Conservation (phyloP, 2,113 vertebrate genomes). For the Pteropus alecto region DNA sequence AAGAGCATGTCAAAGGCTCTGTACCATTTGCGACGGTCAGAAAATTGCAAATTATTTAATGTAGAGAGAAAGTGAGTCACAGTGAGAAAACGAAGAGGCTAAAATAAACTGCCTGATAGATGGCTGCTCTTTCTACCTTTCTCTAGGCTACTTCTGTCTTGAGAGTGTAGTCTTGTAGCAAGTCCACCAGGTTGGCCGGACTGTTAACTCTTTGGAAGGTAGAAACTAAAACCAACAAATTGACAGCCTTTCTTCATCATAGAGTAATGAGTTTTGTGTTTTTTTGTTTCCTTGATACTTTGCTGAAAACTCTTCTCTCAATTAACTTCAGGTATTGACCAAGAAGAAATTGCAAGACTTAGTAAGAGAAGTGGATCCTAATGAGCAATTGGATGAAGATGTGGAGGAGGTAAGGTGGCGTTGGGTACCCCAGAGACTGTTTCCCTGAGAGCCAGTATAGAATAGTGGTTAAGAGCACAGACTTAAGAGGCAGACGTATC, state of each 20-base stretch:
- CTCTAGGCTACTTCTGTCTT: background rate
- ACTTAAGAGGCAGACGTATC: background rate
- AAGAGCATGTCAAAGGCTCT: background rate
- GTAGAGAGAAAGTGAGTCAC: background rate
- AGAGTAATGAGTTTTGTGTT: background rate
- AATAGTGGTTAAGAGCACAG: background rate
- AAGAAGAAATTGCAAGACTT: conserved; percentile 99
- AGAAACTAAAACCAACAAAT: background rate
- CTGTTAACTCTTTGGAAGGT: background rate
- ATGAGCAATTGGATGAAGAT: conserved; percentile 98
- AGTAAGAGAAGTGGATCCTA: conserved; percentile 98
- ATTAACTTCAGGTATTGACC: conserved; percentile 90
- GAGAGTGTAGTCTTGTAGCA: background rate
- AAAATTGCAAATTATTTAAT: background rate
- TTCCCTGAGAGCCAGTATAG: background rate
- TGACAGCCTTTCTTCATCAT: background rate
- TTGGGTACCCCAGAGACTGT: background rate
- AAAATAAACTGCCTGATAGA: background rate
- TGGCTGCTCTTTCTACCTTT: background rate
- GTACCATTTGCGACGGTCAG: background rate
- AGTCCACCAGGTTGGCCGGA: background rate
- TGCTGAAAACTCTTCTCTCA: conserved; percentile 28
- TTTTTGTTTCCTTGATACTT: conserved; percentile 37
- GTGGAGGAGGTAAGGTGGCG: conserved; percentile 92
- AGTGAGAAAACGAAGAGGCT: background rate